Percentiles rank a stretch among this genome's conserved stretches.
Conservation (phyloP, 92 coral and sea anemone genomes). For the Ricordea florida region DNA sequence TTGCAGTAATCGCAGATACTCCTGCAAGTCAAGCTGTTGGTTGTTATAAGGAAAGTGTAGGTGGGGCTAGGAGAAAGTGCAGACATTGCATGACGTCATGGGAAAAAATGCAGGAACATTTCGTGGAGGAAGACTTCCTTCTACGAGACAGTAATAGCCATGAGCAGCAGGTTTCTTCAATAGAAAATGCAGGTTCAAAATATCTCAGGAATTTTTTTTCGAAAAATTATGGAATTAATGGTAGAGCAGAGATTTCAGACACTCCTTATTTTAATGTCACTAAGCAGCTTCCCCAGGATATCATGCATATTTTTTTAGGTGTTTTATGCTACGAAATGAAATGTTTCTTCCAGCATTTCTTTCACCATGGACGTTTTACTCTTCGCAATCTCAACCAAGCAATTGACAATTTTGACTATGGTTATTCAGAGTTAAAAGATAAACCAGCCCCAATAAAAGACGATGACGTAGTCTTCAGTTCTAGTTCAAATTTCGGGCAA, state of each 20-base stretch:
- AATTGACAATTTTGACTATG: constrained; percentile 23
- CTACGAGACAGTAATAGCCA: constrained; percentile 14
- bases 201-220: constrained; percentile 11
- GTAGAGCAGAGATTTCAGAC: constrained; percentile 12
- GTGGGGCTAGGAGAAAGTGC: constrained; percentile 44
- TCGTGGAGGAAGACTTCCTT: constrained; percentile 47
- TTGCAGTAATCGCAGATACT: constrained; percentile 50
- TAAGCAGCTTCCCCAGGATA: constrained; percentile 51
- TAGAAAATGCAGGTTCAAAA: constrained; percentile 22
- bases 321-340: constrained; percentile 25
- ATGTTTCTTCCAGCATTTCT: background rate
- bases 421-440: constrained; percentile 40
- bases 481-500: constrained; percentile 46
- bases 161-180: background rate
- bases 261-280: constrained; percentile 45
- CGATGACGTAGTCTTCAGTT: constrained; percentile 8
- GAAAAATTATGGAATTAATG: constrained; percentile 39
- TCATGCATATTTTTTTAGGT: constrained; percentile 59
- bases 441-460: constrained; percentile 50
- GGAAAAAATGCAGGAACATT: constrained; percentile 33
- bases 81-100: constrained; percentile 50
- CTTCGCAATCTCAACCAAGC: constrained; percentile 5
- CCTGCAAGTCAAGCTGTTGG: constrained; percentile 49
- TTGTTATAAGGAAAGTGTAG: constrained; percentile 60
- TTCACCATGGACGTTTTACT: background rate